Base-by-base conservation (phyloP, 2,888 invertebrate genomes). In the Amphipoea oculea region DNA sequence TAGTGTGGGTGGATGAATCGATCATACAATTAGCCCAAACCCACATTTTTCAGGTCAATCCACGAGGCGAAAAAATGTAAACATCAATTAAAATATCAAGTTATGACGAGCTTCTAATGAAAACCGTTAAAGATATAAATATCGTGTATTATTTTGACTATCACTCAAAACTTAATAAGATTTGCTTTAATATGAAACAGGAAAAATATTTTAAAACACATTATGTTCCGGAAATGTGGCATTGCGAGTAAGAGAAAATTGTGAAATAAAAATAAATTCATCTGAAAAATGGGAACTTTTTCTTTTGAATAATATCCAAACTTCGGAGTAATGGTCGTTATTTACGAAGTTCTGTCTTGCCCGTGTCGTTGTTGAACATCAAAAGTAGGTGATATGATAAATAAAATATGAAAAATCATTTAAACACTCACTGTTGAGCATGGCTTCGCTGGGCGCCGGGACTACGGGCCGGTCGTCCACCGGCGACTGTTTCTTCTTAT, bases 361-460 rank as follows among this genome's bases (percentile, higher is more conserved):
- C 48, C 17, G 42, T 65, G 65, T 68, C 40, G 54, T 57, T 57
- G 66, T 60, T 73, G 42, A 76, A 77, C 72, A 76, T 73, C 29
- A 74, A 71, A 85, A 86, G 63, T 63, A 51, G 65, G 65, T 71
- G 84, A 81, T 82, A 63, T 82, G 63, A 69, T 76, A 69, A 29
- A 82, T 82, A 48, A 68, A 69, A 69, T 65, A 57, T 63, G 36
- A 36, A 81, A 81, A 68, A 29, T 40, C 29, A 42, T 57, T 29
- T 29, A 42, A 54, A 48, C 4, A 89, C 96, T 96, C 88, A 97
- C 97, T 97, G 89, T 97, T 96, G 88, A 97, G 96, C 95, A 97
- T 97, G 68, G 97, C 96, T 91, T 97, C 97, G 83, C 97, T 97
- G 67, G 97, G 97, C 77, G 96, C 95, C 0, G 97, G 97, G 45